Base-by-base conservation (phyloP, 2,797 vertebrate species). In the Girardinus metallicus region DNA sequence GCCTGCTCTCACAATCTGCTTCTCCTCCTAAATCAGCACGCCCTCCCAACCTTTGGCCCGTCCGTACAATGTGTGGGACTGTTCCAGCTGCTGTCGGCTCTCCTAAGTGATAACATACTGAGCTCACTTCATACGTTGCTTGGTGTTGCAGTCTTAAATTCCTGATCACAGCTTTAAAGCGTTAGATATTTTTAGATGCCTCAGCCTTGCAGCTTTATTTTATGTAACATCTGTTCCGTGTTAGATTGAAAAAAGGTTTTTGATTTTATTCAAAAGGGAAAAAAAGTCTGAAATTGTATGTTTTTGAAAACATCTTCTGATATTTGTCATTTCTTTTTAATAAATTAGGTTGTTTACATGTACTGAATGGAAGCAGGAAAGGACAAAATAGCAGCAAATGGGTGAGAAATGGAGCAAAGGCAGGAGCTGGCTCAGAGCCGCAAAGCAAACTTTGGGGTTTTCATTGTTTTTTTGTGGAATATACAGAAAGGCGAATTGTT, bases 1-100 rank as follows among this genome's bases (percentile, higher is more conserved):
- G 76, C 79, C 18, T 39, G 64, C 78, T 60, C 34, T 73, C 76
- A 39, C 29, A 16, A 29, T 80, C 76, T 31, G 73, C 77, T 49
- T 31, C 68, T 85, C 73, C 84, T 78, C 79, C 31, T 80, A 83
- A 84, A 85, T 85, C 85, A 83, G 72, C 79, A 73, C 82, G 81
- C 83, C 81, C 75, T 83, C 68, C 0, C 74, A 31, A 89, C 87
- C 90, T 93, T 87, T 91, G 85, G 84, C 88, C 83, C 53, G 9
- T 85, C 82, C 23, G 78, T 6, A 39, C 70, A 80, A 55, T 5
- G 44, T 51, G 76, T 86, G 84, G 73, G 83, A 79, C 70, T 80
- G 78, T 74, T 85, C 68, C 87, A 92, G 82, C 78, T 89, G 86
- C 83, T 80, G 29, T 43, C 83, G 53, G 74, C 23, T 86, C 47